phyloP scores from a whole-genome alignment of 2,113 vertebrate species.

The Lasiurus borealis region DNA sequence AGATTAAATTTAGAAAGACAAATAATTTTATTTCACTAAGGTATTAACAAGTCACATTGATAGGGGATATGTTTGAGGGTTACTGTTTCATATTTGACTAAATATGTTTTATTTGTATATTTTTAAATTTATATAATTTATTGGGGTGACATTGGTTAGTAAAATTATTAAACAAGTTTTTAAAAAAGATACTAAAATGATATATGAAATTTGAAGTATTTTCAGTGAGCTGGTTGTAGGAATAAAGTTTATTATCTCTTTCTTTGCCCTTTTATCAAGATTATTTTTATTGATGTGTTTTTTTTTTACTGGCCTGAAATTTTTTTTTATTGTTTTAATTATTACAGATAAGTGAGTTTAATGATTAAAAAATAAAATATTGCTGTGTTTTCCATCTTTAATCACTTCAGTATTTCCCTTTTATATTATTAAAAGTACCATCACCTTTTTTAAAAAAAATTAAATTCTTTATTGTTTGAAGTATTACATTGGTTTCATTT shows the following conservation, averaged over 20 bases:
- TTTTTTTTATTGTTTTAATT: no score
- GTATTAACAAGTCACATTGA: not conserved
- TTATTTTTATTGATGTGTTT: not conserved
- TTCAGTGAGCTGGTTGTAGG: slow-evolving; percentile 8
- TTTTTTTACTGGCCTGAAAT: no score
- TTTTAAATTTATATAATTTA: not conserved
- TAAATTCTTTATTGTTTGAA: no score
- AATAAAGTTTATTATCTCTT: slow-evolving; percentile 43
- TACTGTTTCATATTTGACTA: slow-evolving; percentile 36
- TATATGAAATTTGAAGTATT: not conserved
- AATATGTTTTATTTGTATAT: not conserved
- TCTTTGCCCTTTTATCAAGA: slow-evolving; percentile 28
- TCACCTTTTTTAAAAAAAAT: not conserved
- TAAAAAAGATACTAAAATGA: not conserved
- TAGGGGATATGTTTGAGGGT: not conserved
- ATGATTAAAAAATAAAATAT: slow-evolving; percentile 16
- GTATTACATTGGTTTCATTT: no score
- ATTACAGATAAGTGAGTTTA: not conserved
- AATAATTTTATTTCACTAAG: slow-evolving; percentile 46
- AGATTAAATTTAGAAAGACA: slow-evolving; percentile 22
- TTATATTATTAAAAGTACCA: not conserved
- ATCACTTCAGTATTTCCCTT: not conserved
- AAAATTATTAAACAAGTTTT: not conserved
- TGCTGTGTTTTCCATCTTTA: not conserved
- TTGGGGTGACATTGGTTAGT: not conserved